Percentiles rank a stretch among this genome's conserved stretches.
Conservation (phyloP, 2,113 vertebrate genomes). For the Halcyon malimbica region DNA sequence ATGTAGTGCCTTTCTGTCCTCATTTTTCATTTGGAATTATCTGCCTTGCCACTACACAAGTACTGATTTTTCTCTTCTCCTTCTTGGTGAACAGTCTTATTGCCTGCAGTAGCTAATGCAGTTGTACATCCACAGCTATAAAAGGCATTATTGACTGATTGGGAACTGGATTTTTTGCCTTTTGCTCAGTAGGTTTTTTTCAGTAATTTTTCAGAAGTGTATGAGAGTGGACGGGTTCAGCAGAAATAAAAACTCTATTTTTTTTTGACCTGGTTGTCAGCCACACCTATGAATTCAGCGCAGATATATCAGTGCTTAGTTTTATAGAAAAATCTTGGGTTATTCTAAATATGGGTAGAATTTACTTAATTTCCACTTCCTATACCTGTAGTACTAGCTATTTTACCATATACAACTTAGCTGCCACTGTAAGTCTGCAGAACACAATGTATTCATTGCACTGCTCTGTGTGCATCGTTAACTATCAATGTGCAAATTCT, state of each 20-base stretch:
- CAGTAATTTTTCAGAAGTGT: neutral
- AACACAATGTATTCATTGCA: neutral
- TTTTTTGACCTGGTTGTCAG: neutral
- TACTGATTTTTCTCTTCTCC: neutral
- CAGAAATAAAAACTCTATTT: neutral
- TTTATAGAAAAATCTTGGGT: neutral
- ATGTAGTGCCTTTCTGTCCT: neutral
- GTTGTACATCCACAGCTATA: neutral
- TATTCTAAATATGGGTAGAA: neutral
- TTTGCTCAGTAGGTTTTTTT: neutral
- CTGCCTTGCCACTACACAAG: neutral
- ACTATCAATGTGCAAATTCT: neutral
- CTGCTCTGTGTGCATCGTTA: neutral
- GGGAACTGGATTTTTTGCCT: neutral
- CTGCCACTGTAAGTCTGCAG: neutral
- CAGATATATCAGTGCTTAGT: neutral
- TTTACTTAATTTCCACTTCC: neutral
- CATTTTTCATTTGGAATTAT: neutral
- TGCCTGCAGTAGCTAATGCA: neutral
- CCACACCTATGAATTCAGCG: neutral
- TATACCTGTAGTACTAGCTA: neutral
- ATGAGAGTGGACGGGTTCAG: neutral
- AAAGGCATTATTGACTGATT: neutral
- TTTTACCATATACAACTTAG: neutral
- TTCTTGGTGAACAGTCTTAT: neutral